These are phyloP conservation scores for Kryptolebias marmoratus DNA, from an alignment of 2,113 vertebrate species.

Conservation along the genomic window DNA sequence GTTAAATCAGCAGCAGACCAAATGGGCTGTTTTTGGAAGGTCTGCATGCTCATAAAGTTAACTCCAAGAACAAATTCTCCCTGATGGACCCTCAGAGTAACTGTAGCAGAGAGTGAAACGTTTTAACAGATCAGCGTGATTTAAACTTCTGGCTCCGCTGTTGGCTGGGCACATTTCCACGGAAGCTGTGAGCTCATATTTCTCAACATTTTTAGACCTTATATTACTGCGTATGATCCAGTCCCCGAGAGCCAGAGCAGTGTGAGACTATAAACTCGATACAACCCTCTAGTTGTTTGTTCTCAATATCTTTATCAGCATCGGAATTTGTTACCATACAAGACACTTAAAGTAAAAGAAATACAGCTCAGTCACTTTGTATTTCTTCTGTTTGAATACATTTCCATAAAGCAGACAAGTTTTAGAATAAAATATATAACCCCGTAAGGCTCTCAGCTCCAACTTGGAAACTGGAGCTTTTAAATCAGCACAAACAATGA, in stretches of 20 bases:
- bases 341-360: too few relatives aligned
- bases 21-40: background rate
- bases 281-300: background rate
- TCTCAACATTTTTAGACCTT: background rate
- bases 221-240: background rate
- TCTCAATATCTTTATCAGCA: background rate
- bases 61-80: background rate
- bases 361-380: background rate
- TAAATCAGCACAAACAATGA: background rate
- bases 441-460: background rate
- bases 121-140: constrained; percentile 21
- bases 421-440: background rate
- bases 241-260: background rate
- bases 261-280: background rate
- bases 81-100: background rate
- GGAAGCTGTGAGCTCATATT: background rate
- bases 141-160: background rate
- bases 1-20: background rate
- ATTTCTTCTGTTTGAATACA: background rate
- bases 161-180: constrained; percentile 8
- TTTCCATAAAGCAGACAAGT: too few relatives aligned
- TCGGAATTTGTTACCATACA: background rate
- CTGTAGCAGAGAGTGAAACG: background rate
- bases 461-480: background rate
- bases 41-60: background rate